Base-by-base conservation (phyloP, 2,888 invertebrate genomes). In the Blastobasis adustella region DNA sequence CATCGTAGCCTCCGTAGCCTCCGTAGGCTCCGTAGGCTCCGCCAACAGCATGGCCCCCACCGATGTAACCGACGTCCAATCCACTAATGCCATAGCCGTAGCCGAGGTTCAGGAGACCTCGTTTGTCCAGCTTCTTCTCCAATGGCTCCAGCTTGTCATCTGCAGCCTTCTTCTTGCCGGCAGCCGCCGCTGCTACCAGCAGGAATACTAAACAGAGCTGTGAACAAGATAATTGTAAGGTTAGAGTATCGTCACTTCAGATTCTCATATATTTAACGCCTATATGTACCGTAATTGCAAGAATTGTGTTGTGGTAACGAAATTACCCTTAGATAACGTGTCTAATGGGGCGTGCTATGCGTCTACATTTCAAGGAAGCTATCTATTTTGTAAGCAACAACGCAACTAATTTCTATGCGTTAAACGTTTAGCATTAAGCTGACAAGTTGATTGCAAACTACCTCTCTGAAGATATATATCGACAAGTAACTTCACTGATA, bases 101-200 rank as follows among this genome's bases (percentile, higher is more conserved):
- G 64, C 95, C 95, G 72, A 95, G 89, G 73, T 93, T 92, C 54
- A 94, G 89, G 65, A 95, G 91, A 62, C 95, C 95, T 64, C 95
- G 93, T 82, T 95, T 95, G 84, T 94, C 94, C 77, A 94, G 90
- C 79, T 95, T 95, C 90, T 95, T 94, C 58, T 93, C 93, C 61
- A 91, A 77, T 52, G 91, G 89, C 65, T 90, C 89, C 65, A 90
- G 90, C 76, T 89, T 89, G 69, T 89, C 88, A 58, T 82, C 82
- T 75, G 84, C 82, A 62, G 83, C 77, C 77, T 91, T 91, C 89
- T 92, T 91, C 89, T 91, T 90, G 77, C 91, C 90, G 80, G 92
- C 92, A 90, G 92, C 91, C 65, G 91, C 94, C 69, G 92, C 92
- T 79, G 92, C 94, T 86, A 91, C 90, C 89, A 95, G 93, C 89